These are phyloP conservation scores for Bombycilla garrulus DNA, from an alignment of 2,113 vertebrate genomes.

Conservation along the genomic window DNA sequence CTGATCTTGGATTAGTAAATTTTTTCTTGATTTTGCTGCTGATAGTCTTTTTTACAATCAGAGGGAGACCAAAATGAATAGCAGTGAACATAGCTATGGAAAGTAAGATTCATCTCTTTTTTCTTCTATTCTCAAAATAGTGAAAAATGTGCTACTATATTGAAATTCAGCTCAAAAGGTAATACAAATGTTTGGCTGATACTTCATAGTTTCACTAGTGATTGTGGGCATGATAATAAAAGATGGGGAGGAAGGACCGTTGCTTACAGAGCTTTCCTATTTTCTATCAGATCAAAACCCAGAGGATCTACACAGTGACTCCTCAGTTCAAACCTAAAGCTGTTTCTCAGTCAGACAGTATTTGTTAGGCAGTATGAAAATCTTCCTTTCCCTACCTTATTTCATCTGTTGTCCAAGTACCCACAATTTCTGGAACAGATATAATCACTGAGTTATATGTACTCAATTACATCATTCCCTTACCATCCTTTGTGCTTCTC, in stretches of 20 bases:
- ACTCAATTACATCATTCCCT: neutral
- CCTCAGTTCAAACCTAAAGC: neutral
- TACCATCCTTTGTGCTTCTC: neutral
- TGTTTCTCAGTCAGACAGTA: neutral
- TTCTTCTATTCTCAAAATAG: neutral
- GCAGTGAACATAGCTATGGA: fast-evolving
- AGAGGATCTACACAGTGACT: neutral
- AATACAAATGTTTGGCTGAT: neutral
- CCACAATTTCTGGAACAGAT: neutral
- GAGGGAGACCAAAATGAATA: neutral
- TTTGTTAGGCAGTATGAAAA: neutral
- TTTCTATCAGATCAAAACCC: neutral
- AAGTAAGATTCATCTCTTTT: neutral
- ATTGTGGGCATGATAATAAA: neutral
- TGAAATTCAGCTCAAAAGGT: neutral
- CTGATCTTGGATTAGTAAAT: neutral
- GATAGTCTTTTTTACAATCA: neutral
- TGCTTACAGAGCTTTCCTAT: neutral
- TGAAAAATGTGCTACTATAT: neutral
- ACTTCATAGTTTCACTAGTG: neutral
- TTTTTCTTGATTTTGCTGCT: neutral
- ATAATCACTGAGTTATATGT: neutral
- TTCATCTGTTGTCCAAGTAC: neutral
- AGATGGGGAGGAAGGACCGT: neutral
- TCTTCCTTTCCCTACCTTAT: neutral